Base-by-base conservation (phyloP, 2,888 invertebrate species). In the Rhorus exstirpatorius region DNA sequence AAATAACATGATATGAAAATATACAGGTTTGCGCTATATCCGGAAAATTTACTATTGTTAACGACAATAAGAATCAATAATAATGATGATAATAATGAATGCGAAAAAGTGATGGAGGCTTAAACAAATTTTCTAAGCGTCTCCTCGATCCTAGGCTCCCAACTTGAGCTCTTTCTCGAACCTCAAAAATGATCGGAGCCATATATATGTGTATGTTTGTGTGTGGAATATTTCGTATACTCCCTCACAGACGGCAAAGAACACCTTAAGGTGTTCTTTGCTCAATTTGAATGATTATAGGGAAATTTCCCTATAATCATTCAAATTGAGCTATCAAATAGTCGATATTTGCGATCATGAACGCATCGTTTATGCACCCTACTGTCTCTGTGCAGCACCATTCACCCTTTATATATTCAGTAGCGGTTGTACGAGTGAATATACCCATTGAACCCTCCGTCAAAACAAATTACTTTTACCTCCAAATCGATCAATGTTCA, bases 91-190 rank as follows among this genome's bases (percentile, higher is more conserved):
- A 31, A 31, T 31, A 31, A 31, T 31, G 3, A 6, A 3, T 3
- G 31, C 2, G 6, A 31, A 31, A 31, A 17, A 55, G 10, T 19
- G 31, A 7, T 31, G 6, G 8, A 24, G n/a, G n/a, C 6, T 55
- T 26, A 31, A 10, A 19, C 12, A 17, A 24, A 17, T 7, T 17
- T 58, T 7, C 7, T 58, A 8, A 2, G 8, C 10, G 17, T 58
- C 8, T 19, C 12, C 38, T 60, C n/a, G 31, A 55, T 46, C 58
- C 46, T 60, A 31, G 19, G 12, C 10, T 12, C 26, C 6, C 12
- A 19, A 60, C 58, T n/a, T 60, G 31, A 60, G 60, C 31, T n/a
- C 71, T 46, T 31, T 19, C 14, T 35, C 71, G 19, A 58, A 19
- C 60, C 46, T 26, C 24, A n/a, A 19, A 17, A 58, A 31, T n/a